Conservation (phyloP, 2,113 vertebrate species). For the Microtus ochrogaster region DNA sequence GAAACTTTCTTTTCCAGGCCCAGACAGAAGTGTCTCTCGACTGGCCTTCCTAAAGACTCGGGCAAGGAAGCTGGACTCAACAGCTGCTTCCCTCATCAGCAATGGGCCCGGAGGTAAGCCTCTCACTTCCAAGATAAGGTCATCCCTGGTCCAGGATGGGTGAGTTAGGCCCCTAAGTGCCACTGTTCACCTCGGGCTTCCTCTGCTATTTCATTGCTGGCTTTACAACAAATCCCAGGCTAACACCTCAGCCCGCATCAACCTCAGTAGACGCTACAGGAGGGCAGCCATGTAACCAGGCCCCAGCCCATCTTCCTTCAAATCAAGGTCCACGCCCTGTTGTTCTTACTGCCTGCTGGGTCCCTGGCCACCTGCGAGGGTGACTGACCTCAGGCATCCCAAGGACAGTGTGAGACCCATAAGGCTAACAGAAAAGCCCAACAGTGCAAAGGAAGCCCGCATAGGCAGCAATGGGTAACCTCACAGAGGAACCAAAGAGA, state of each 20-base stretch:
- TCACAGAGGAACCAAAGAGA: background rate
- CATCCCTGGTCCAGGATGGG: background rate
- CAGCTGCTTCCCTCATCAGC: constrained; percentile 83
- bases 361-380: background rate
- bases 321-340: background rate
- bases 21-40: constrained; percentile 82
- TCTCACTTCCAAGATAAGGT: background rate
- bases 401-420: background rate
- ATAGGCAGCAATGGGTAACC: background rate
- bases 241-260: background rate
- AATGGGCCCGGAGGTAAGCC: constrained; percentile 82
- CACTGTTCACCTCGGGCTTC: background rate
- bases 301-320: background rate
- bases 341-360: background rate
- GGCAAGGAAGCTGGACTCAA: constrained; percentile 66
- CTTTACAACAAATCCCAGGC: background rate
- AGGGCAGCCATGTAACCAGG: background rate
- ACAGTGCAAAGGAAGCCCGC: background rate
- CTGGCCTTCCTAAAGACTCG: constrained; percentile 83
- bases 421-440: background rate
- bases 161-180: background rate
- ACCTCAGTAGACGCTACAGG: background rate
- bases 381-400: background rate
- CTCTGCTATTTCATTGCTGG: background rate
- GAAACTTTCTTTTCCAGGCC: constrained; percentile 56